phyloP scores from a whole-genome alignment of 2,888 invertebrate genomes.

The Aporophyla lueneburgensis region DNA sequence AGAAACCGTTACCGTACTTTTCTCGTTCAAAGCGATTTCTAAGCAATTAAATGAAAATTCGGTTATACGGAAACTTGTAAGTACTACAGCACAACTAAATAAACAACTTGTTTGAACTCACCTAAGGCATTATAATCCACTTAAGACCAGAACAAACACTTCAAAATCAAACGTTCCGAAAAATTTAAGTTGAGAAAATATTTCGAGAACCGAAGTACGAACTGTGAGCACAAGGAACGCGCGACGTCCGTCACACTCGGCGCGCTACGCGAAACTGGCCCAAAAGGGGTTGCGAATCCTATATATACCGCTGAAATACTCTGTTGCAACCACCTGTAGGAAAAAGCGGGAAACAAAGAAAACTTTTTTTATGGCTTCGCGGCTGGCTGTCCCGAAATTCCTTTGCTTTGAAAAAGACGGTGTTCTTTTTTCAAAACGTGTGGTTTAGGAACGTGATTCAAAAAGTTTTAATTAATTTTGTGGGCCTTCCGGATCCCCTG shows the following conservation, averaged over 20 bases:
- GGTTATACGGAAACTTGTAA: not conserved
- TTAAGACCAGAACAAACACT: constrained; percentile 53
- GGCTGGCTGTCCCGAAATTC: constrained; percentile 7
- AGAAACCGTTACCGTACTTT: not conserved
- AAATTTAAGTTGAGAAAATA: constrained; percentile 38
- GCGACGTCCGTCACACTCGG: constrained; percentile 58
- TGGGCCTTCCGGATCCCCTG: not conserved
- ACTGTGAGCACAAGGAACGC: constrained; percentile 42
- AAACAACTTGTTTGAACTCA: constrained; percentile 27
- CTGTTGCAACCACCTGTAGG: constrained; percentile 71
- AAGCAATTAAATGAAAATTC: not conserved
- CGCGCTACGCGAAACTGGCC: constrained; percentile 67
- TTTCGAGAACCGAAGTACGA: constrained; percentile 49
- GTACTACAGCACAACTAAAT: not conserved
- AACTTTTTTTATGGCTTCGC: constrained; percentile 34
- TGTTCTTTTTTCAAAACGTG: not conserved
- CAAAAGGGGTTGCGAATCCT: constrained; percentile 62
- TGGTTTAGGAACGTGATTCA: constrained; percentile 33
- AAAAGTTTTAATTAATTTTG: constrained; percentile 36
- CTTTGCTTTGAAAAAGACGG: not conserved
- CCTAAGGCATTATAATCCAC: constrained; percentile 54
- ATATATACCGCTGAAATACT: constrained; percentile 64
- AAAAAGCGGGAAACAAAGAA: constrained; percentile 15
- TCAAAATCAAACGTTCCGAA: constrained; percentile 44
- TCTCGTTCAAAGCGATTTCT: not conserved